These are phyloP conservation scores for Polylopha cassiicola DNA, from an alignment of 2,888 invertebrate genomes.

Conservation along the genomic window DNA sequence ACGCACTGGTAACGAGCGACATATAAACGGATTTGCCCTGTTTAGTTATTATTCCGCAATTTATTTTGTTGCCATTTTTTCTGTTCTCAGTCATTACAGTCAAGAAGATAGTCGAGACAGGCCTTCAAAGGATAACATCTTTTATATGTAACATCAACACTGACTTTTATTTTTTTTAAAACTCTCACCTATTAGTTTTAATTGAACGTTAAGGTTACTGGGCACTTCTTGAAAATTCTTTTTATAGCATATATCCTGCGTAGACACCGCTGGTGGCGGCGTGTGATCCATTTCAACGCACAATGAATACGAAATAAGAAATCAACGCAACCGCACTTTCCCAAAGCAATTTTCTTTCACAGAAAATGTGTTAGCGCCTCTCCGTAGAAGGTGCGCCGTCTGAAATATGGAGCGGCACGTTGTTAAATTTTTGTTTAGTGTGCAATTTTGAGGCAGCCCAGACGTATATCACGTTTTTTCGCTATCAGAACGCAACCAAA, in stretches of 20 bases:
- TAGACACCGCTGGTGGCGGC: slow-evolving; percentile 43
- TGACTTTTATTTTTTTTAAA: too few species aligned
- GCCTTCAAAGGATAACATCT: too few species aligned
- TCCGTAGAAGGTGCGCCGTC: slow-evolving; percentile 45
- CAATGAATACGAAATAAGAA: slow-evolving; percentile 73
- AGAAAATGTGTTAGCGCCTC: slow-evolving; percentile 40
- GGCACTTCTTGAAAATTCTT: slow-evolving; percentile 31
- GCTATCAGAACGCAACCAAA: slow-evolving; percentile 64
- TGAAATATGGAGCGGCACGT: slow-evolving; percentile 61
- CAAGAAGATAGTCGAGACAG: too few species aligned
- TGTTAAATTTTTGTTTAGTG: slow-evolving; percentile 67
- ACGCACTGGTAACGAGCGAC: slow-evolving; percentile 40
- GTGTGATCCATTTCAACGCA: slow-evolving; percentile 63
- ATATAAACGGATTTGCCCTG: slow-evolving; percentile 20
- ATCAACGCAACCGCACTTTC: slow-evolving; percentile 67
- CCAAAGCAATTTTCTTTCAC: slow-evolving; percentile 66
- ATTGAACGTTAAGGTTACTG: slow-evolving; percentile 10
- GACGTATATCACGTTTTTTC: slow-evolving; percentile 62
- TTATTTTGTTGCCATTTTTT: too few species aligned
- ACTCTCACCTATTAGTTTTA: too few species aligned
- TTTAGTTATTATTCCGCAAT: not conserved
- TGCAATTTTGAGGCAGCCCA: slow-evolving; percentile 59
- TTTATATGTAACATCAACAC: too few species aligned
- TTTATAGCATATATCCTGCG: slow-evolving; percentile 30
- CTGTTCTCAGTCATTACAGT: too few species aligned